phyloP scores from a whole-genome alignment of 1,140 invertebrate species.

The Neocloeon triangulifer region DNA sequence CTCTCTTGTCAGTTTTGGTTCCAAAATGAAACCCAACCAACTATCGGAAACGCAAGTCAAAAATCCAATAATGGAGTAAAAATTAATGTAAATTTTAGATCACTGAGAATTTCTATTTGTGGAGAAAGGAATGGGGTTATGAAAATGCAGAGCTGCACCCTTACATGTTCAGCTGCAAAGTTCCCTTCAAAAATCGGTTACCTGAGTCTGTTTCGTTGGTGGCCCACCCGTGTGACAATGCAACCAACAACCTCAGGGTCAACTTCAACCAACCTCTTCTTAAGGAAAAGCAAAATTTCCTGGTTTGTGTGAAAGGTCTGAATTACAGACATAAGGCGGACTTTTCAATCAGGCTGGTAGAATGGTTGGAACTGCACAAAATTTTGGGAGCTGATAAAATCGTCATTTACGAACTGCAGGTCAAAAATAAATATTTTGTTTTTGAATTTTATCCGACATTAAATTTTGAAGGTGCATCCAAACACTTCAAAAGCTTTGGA shows the following conservation, averaged over 20 bases:
- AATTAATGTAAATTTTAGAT: no score
- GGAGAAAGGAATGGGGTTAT: not conserved
- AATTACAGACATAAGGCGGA: not conserved
- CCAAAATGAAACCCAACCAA: not conserved
- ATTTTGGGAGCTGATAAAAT: not conserved
- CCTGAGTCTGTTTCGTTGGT: slow-evolving; percentile 58
- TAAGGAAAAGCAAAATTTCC: not conserved
- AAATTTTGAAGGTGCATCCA: no score
- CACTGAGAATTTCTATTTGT: no score
- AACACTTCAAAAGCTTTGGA: no score
- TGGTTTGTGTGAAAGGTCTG: slow-evolving; percentile 1
- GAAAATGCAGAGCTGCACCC: not conserved
- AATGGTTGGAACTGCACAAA: not conserved
- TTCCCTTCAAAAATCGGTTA: slow-evolving; percentile 16
- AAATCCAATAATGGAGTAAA: no score
- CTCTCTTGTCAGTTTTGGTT: slow-evolving; percentile 1
- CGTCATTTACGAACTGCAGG: slow-evolving; percentile 1
- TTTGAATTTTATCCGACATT: no score
- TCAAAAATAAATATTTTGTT: no score
- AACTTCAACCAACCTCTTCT: not conserved
- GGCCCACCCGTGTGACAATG: no score
- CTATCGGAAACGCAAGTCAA: not conserved
- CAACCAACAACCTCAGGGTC: not conserved
- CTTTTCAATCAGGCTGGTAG: not conserved
- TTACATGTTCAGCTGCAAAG: not conserved